A percentile compares a stretch with the other conserved stretches of the same genome.
Conservation (phyloP, 2,797 vertebrate species). For the Brachyrhaphis roseni region DNA sequence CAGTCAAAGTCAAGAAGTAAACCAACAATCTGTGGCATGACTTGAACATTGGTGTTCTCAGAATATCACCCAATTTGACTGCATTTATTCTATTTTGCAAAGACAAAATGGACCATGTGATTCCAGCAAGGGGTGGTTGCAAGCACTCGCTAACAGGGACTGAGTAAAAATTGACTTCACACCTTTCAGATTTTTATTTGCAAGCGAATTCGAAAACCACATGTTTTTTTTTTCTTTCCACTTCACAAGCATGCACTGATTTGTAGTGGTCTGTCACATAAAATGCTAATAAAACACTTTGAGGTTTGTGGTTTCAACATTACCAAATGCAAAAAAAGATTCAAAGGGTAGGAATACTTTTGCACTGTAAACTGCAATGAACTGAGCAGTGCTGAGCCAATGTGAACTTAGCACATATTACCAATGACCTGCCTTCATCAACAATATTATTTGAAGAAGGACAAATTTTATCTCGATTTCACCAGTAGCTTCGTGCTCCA, state of each 20-base stretch:
- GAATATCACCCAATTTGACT: background rate
- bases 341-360: constrained; percentile 10
- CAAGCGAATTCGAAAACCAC: background rate
- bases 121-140: background rate
- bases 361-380: constrained; percentile 36
- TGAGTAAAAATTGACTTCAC: background rate
- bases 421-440: constrained; percentile 53
- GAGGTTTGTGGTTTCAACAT: background rate
- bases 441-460: constrained; percentile 46
- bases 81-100: background rate
- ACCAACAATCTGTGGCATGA: too few species aligned
- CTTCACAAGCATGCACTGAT: background rate
- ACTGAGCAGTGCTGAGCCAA: constrained; percentile 37
- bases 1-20: too few species aligned
- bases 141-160: background rate
- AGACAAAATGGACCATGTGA: background rate
- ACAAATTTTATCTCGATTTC: constrained; percentile 32
- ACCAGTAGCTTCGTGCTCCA: constrained; percentile 20
- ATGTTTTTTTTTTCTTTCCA: background rate
- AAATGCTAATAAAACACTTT: background rate
- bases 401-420: constrained; percentile 34
- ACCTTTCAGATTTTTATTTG: background rate
- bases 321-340: background rate
- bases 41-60: background rate
- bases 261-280: background rate